Evolutionary conservation across 2,113 vertebrate genomes (phyloP), one percentile per base, ranked within the genome.

Genomic region (Rhinichthys klamathensis): DNA sequence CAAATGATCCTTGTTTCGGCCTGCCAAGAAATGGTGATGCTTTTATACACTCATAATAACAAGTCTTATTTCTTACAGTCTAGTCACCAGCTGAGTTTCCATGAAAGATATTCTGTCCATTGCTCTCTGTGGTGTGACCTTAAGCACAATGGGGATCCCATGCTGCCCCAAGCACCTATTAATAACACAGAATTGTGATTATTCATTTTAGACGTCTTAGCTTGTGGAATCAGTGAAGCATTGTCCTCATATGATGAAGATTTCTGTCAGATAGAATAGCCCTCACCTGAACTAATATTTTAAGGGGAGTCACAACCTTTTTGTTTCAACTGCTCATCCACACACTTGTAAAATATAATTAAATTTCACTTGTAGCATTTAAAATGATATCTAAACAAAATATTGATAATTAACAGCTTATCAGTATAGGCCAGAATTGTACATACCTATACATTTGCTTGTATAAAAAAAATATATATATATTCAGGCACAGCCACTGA

Each of bases 41-140:
- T 56, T 87, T 58, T 65, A 46, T 23, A 12, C 10, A 27, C 63
- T 56, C 8, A 80, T 41, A 46, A 80, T 41, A 44, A 16, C 7
- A 35, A 60, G 35, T 54, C 58, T 54, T 6, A 56, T 54, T 77
- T 56, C 25, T 51, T 84, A 35, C 23, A 51, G n/a, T 77, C 23
- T 72, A 75, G 54, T 63, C 75, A 2, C 54, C 41, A 60, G 69
- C 56, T n/a, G 11, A 85, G 56, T 58, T 38, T 63, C 51, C 27
- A 76, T 86, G 77, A 84, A 72, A 72, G 54, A 84, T 88, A 44
- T 69, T 81, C 76, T 82, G 82, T 86, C 82, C 82, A 78, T 65
- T 60, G 16, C 27, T 78, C 69, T 84, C 85, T 82, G 85, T 63
- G 85, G 51, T 85, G 85, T 89, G 88, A 89, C 88, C 88, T 89